These are phyloP conservation scores for Odontomyia ornata DNA, from an alignment of 2,888 invertebrate genomes.

Conservation along the genomic window DNA sequence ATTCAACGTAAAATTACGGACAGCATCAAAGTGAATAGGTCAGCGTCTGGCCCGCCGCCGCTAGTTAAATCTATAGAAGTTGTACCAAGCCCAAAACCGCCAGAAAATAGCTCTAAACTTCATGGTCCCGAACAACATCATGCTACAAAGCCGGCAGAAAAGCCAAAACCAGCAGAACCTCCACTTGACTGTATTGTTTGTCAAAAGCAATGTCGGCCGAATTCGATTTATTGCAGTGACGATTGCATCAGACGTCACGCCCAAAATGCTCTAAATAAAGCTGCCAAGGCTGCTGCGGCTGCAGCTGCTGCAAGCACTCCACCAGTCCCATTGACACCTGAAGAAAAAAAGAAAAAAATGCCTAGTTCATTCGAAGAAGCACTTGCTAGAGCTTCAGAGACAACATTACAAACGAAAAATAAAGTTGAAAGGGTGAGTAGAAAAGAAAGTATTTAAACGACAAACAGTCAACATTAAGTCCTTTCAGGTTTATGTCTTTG, in stretches of 20 bases:
- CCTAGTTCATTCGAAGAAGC: constrained; percentile 63
- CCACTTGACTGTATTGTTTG: constrained; percentile 76
- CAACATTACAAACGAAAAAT: constrained; percentile 56
- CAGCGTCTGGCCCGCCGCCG: constrained; percentile 12
- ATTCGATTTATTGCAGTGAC: constrained; percentile 89
- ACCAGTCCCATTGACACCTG: constrained; percentile 51
- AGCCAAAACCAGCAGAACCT: neutral
- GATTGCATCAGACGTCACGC: constrained; percentile 87
- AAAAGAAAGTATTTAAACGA: too few relatives aligned
- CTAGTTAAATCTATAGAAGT: constrained; percentile 19
- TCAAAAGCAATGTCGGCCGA: constrained; percentile 77
- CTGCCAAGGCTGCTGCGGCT: constrained; percentile 51
- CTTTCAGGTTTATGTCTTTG: constrained; percentile 77
- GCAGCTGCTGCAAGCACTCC: constrained; percentile 48
- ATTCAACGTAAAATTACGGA: constrained; percentile 33
- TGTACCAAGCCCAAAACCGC: neutral
- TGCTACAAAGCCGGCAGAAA: constrained; percentile 49
- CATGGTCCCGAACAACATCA: neutral
- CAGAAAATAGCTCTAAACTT: neutral
- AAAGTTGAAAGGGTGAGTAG: constrained; percentile 60
- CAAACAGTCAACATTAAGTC: neutral
- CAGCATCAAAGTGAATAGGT: neutral
- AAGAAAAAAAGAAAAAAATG: constrained; percentile 59
- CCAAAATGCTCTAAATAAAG: constrained; percentile 68
- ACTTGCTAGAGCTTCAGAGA: constrained; percentile 57